A percentile compares a stretch with the other conserved stretches of the same genome.
Evolutionary conservation across 2,113 vertebrate species (phyloP).

Genomic region (Platanista minor): DNA sequence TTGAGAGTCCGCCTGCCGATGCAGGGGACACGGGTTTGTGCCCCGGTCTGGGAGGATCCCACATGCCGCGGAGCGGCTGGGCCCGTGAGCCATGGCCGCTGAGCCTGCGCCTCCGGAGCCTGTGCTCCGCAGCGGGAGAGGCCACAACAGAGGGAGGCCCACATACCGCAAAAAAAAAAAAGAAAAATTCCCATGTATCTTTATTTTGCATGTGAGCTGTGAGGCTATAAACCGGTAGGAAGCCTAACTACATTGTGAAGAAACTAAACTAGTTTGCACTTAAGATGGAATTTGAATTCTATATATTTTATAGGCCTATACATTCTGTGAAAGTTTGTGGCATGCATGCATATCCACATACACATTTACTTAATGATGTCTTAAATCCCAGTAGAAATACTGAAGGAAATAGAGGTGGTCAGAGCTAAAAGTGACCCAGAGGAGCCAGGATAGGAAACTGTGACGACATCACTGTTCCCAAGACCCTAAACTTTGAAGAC

Average conservation of each 20-base stretch:
- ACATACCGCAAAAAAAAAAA: too few relatives aligned
- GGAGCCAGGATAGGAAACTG: conserved; percentile 59
- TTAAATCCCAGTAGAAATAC: conserved; percentile 41
- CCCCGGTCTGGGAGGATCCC: too few relatives aligned
- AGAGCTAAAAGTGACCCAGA: conserved; percentile 56
- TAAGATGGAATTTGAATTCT: not conserved
- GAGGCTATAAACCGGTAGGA: not conserved
- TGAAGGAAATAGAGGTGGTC: conserved; percentile 46
- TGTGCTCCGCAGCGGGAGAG: too few relatives aligned
- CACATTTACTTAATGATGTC: conserved; percentile 3
- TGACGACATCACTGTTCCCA: conserved; percentile 52
- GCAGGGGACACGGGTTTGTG: too few relatives aligned
- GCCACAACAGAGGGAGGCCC: too few relatives aligned
- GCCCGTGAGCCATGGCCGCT: too few relatives aligned
- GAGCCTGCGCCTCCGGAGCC: too few relatives aligned
- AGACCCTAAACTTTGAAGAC: conserved; percentile 68
- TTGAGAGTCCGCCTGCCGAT: too few relatives aligned
- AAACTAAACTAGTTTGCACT: not conserved
- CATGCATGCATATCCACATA: not conserved
- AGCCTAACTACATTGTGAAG: not conserved
- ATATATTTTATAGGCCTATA: not conserved
- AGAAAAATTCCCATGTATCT: not conserved
- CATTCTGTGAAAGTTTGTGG: not conserved
- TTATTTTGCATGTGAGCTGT: not conserved
- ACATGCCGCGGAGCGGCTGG: too few relatives aligned